These are phyloP conservation scores for Acleris literana DNA, from an alignment of 2,888 invertebrate species.

Conservation along the genomic window DNA sequence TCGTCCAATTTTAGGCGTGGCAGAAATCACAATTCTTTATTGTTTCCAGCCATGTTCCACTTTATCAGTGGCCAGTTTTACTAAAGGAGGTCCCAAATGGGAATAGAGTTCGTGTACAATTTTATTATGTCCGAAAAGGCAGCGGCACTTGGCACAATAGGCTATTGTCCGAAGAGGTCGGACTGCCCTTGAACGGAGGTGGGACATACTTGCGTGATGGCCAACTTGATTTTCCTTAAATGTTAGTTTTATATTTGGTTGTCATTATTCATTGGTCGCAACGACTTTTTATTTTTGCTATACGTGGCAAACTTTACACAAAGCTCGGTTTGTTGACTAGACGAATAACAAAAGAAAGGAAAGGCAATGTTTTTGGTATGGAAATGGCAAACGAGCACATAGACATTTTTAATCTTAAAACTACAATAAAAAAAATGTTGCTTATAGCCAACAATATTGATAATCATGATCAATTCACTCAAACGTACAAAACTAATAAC, in stretches of 20 bases:
- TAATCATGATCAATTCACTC: too few relatives aligned
- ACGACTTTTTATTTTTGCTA: neutral
- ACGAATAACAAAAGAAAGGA: too few relatives aligned
- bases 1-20: slow-evolving; percentile 15
- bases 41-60: slow-evolving; percentile 5
- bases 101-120: slow-evolving; percentile 19
- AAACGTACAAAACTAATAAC: too few relatives aligned
- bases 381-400: too few relatives aligned
- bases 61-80: slow-evolving; percentile 18
- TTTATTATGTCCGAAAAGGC: slow-evolving; percentile 19
- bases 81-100: neutral
- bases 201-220: slow-evolving; percentile 12
- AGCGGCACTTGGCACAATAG: slow-evolving; percentile 14
- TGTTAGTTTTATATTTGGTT: slow-evolving; percentile 6
- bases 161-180: slow-evolving; percentile 18
- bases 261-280: neutral
- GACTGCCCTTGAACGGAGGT: slow-evolving; percentile 2
- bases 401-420: too few relatives aligned
- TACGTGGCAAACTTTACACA: too few relatives aligned
- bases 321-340: too few relatives aligned
- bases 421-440: too few relatives aligned
- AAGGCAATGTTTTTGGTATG: too few relatives aligned
- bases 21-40: slow-evolving; percentile 15
- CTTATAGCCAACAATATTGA: too few relatives aligned
- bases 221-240: slow-evolving; percentile 22